These are phyloP conservation scores for Chaetura pelagica DNA, from an alignment of 2,113 vertebrate genomes.

Conservation along the genomic window DNA sequence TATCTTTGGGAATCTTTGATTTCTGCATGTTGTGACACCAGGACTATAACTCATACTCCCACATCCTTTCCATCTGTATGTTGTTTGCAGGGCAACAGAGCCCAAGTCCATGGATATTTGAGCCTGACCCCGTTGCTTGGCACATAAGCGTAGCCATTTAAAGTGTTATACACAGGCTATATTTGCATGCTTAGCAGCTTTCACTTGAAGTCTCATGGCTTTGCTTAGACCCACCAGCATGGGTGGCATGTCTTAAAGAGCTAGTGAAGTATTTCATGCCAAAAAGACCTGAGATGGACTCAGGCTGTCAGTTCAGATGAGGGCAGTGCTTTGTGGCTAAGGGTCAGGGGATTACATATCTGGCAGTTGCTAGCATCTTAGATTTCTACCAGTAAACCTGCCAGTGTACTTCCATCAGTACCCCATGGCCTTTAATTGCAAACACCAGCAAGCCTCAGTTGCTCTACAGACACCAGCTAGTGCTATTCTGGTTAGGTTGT, in stretches of 20 bases:
- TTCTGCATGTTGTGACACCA: accelerated
- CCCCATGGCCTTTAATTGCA: background rate
- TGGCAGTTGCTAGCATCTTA: background rate
- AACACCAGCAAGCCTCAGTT: background rate
- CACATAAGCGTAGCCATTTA: background rate
- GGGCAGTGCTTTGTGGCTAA: background rate
- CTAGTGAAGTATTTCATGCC: background rate
- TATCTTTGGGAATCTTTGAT: background rate
- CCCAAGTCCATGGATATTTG: background rate
- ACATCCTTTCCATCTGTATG: background rate
- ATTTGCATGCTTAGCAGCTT: background rate
- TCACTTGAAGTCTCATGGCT: background rate
- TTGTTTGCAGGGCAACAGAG: background rate
- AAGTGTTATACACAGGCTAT: background rate
- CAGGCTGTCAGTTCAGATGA: background rate
- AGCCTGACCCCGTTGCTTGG: background rate
- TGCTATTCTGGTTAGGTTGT: background rate
- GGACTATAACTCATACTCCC: background rate
- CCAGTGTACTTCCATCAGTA: background rate
- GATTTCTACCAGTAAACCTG: background rate
- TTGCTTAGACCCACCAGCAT: background rate
- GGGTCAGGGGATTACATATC: background rate
- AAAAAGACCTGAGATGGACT: background rate
- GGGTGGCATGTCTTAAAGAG: background rate
- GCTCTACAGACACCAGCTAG: background rate